Conservation (phyloP, 2,113 vertebrate genomes). For the Pseudopipra pipra region DNA sequence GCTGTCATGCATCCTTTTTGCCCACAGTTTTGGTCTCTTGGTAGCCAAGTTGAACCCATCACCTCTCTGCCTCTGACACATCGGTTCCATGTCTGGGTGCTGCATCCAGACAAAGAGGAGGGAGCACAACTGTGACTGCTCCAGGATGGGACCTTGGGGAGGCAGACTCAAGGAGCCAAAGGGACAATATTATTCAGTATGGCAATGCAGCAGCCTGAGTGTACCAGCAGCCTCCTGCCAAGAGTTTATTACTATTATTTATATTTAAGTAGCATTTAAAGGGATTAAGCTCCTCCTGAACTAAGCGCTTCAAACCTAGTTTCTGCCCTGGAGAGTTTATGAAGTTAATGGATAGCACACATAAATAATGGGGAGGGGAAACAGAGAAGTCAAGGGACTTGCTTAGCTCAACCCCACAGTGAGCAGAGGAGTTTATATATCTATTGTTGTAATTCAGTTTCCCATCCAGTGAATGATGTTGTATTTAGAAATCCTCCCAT, state of each 20-base stretch:
- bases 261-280: constrained; percentile 10
- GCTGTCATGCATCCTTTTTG: not conserved
- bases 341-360: not conserved
- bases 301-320: not conserved
- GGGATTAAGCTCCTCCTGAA: not conserved
- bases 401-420: not conserved
- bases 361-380: not conserved
- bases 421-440: not conserved
- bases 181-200: not conserved
- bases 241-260: not conserved
- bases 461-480: not conserved
- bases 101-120: rapidly evolving
- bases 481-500: not conserved
- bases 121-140: not conserved
- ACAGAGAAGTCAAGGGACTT: not conserved
- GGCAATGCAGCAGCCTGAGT: not conserved
- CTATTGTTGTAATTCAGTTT: not conserved
- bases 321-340: not conserved
- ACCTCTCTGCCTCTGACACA: not conserved
- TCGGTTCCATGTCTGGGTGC: rapidly evolving
- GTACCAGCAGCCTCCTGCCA: not conserved
- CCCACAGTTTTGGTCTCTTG: not conserved
- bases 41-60: not conserved
- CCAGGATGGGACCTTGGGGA: no score
- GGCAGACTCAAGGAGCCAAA: not conserved